Conservation (phyloP, 2,113 vertebrate genomes). For the Aix galericulata region DNA sequence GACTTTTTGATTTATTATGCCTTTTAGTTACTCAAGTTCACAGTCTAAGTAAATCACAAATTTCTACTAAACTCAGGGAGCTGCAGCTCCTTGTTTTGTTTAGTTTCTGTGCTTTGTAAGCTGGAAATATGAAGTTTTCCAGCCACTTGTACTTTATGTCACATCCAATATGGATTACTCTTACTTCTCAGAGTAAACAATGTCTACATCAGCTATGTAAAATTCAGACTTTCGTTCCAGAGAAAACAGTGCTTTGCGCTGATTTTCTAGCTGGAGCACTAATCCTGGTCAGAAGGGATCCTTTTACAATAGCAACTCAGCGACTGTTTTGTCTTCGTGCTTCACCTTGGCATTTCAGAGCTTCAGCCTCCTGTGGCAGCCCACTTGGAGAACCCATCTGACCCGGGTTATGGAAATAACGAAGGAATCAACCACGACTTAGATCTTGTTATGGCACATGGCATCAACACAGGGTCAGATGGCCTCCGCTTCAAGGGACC, state of each 20-base stretch:
- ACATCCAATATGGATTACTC: neutral
- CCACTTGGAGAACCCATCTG: neutral
- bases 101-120: slow-evolving; percentile 1
- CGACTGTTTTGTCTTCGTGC: neutral
- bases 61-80: neutral
- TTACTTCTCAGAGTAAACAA: slow-evolving; percentile 1
- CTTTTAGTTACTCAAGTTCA: neutral
- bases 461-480: neutral
- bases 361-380: neutral
- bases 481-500: neutral
- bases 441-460: neutral
- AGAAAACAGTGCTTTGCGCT: neutral
- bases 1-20: neutral
- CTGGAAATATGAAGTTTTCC: neutral
- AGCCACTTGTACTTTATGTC: neutral
- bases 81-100: neutral
- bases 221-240: neutral
- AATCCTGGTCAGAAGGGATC: neutral
- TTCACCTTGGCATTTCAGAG: neutral
- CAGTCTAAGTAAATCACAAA: neutral
- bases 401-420: neutral
- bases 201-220: neutral
- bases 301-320: neutral
- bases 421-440: neutral
- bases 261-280: neutral